Percentiles rank a stretch among this genome's conserved stretches.
Conservation (phyloP, 2,888 invertebrate genomes). For the Lissonota sp. region DNA sequence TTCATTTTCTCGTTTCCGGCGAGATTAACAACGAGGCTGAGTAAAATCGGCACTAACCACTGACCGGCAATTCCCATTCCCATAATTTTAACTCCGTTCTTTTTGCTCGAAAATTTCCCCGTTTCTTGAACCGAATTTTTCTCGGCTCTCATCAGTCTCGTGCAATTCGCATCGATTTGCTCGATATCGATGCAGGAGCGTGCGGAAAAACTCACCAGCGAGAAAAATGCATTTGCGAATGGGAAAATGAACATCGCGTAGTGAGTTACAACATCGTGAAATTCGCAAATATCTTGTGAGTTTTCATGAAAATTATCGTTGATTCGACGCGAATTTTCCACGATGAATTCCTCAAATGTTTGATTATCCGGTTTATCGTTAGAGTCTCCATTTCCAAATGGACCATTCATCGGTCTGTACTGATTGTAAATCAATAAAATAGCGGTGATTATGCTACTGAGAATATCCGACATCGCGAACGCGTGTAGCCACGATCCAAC, state of each 20-base stretch:
- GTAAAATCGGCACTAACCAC: slow-evolving; percentile 78
- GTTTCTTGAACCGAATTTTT: not conserved
- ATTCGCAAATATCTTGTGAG: slow-evolving; percentile 66
- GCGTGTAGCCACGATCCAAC: slow-evolving; percentile 69
- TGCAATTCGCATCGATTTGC: slow-evolving; percentile 62
- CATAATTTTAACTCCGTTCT: slow-evolving; percentile 60
- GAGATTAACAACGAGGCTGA: slow-evolving; percentile 70
- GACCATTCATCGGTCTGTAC: slow-evolving; percentile 16
- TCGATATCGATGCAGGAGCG: slow-evolving; percentile 70
- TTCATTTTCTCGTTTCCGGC: slow-evolving; percentile 65
- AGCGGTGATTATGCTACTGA: slow-evolving; percentile 70
- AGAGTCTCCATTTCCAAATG: slow-evolving; percentile 5
- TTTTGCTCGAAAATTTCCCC: slow-evolving; percentile 26
- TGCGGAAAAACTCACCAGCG: slow-evolving; percentile 74
- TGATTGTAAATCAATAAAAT: slow-evolving; percentile 68
- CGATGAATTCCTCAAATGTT: slow-evolving; percentile 42
- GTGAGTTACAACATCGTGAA: slow-evolving; percentile 71
- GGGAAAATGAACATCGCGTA: slow-evolving; percentile 79
- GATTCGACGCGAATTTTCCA: slow-evolving; percentile 25
- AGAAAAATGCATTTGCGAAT: slow-evolving; percentile 79
- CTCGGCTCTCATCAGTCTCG: slow-evolving; percentile 13
- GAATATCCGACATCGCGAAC: slow-evolving; percentile 74
- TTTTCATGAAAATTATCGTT: slow-evolving; percentile 20
- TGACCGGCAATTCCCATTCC: slow-evolving; percentile 72
- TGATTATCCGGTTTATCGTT: slow-evolving; percentile 20